phyloP scores from a whole-genome alignment of 2,888 invertebrate species.

The Petrolisthes cinctipes region DNA sequence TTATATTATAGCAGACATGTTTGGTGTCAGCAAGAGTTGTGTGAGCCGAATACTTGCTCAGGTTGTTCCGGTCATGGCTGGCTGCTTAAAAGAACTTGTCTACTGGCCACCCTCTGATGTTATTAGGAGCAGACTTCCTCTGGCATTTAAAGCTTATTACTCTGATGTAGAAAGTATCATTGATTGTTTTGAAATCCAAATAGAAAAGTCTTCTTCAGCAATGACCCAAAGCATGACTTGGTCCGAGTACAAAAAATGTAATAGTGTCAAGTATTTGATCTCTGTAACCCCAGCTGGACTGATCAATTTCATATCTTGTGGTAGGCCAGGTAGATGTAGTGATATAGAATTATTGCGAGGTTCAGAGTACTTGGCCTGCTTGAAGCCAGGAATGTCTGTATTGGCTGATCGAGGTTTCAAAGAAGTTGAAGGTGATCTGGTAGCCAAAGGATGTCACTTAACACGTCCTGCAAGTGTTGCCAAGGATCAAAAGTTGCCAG shows the following conservation, averaged over 20 bases:
- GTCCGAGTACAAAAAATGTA: neutral
- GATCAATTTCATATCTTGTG: no score
- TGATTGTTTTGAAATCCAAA: neutral
- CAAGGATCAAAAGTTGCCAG: no score
- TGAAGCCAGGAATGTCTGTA: no score
- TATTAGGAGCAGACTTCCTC: neutral
- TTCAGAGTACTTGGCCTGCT: no score
- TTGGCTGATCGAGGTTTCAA: no score
- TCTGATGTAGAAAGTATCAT: neutral
- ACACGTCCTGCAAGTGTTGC: no score
- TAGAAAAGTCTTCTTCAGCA: neutral
- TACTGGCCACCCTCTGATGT: neutral
- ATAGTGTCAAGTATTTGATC: neutral
- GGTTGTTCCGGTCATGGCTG: neutral
- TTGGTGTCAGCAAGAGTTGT: neutral
- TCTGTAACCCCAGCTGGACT: neutral
- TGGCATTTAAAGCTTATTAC: neutral
- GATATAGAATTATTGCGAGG: no score
- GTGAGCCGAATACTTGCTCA: neutral
- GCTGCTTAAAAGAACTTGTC: neutral
- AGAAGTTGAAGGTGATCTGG: no score
- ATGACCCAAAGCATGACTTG: neutral
- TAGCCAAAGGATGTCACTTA: no score
- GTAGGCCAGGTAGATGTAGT: no score
- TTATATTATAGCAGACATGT: neutral